Evolutionary conservation across 2,113 vertebrate species (phyloP), one percentile per base, ranked within the genome.

Genomic region (Podarcis muralis): DNA sequence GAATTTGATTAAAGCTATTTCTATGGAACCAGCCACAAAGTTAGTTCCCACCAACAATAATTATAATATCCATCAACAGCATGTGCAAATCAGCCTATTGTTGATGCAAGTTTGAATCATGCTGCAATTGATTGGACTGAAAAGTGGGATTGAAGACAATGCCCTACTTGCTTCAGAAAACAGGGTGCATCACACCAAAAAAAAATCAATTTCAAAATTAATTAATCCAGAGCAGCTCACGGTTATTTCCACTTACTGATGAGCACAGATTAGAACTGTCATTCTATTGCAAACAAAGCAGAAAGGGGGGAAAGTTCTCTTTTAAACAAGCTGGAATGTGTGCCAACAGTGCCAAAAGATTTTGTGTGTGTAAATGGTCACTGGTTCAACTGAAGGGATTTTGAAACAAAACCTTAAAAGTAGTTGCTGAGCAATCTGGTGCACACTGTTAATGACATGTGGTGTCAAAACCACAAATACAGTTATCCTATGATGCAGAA

Each of bases 1-100:
- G 20, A 65, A 48, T 7, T 59, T 23, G n/a, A 75, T 43, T 32
- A 88, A 87, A 89, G 20, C 8, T 77, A 35, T 59, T 81, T 57
- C 22, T 74, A n/a, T 89, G 62, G 12, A 62, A 71, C 3, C 37
- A 53, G 32, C 32, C 27, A 86, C 18, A 91, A 90, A 68, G 84
- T 75, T 9, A 11, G 30, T 6, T 16, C 85, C 76, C 27, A 80
- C 11, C 22, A 92, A 23, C 71, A 88, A 71, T 53, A 83, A 20
- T 6, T 84, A 25, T 53, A 25, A 35, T 2, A 48, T 1, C 69
- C 5, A 77, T 3, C 0, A 87, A 89, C 43, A 59, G 77, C 69
- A 1, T 27, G 43, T 82, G 79, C 77, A 18, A 5, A 66, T 20
- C 32, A 48, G 11, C 20, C 6, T 25, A 30, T 72, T 32, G 27